Evolutionary conservation across 2,797 vertebrate species (phyloP), one percentile per base, ranked within the genome.

Genomic region (Lagocephalus sceleratus): DNA sequence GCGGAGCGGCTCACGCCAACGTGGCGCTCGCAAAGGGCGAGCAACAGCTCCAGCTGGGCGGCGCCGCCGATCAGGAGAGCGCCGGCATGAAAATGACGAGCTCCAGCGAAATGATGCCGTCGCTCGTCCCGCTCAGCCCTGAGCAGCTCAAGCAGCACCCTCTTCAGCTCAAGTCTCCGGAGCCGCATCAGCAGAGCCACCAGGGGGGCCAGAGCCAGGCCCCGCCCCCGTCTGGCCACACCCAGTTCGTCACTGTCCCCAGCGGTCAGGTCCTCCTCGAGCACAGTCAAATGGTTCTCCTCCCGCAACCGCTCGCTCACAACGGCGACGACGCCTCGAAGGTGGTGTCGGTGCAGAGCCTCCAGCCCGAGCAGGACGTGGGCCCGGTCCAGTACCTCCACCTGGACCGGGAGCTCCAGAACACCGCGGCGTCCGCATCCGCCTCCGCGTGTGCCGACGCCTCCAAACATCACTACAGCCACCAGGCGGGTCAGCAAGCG

Each of bases 241-340:
- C 90, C 15, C 95, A 94, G 67, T 97, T 92, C 29, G 85, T 94
- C 69, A 90, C 93, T 21, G 82, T 97, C 68, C 91, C 94, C 46
- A 93, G 86, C 57, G 76, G 93, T 47, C 94, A 96, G 83, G 91
- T 95, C 64, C 91, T 98, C 54, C 85, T 98, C 15, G 96, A 98
- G 25, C 90, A 94, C 41, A 83, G 88, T 42, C 95, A 98, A 56
- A 93, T 98, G 90, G 89, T 92, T 67, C 79, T 91, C 67, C 91
- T 99, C 65, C 96, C 97, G 69, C 95, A 96, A 75, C 91, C 94
- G 21, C 88, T 95, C 41, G 66, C 94, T 35, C 93, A 94, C 46
- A 85, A 92, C 0, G 76, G 85, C 59, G 89, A 94, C 59, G 92
- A 89, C 60, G 83, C 92, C 59, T 85, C 90, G 60, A 98, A 98